Evolutionary conservation across 2,888 invertebrate species (phyloP).

Genomic region (Tipula unca): DNA sequence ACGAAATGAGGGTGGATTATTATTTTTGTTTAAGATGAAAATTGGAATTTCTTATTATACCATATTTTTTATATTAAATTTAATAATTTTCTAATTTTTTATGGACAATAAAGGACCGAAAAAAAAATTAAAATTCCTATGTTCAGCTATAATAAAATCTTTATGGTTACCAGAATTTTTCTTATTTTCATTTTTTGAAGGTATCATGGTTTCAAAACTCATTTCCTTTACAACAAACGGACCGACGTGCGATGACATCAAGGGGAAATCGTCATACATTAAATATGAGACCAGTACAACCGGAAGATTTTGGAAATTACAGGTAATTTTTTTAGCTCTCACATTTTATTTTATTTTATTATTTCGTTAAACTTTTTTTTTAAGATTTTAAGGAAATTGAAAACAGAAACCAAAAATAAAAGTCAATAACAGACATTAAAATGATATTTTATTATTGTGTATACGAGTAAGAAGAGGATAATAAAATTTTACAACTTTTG

Average conservation of each 20-base stretch:
- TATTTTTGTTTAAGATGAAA: not conserved
- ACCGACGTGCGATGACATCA: conserved; percentile 59
- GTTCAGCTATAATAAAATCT: not conserved
- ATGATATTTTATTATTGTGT: not conserved
- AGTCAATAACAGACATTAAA: not conserved
- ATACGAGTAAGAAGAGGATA: not conserved
- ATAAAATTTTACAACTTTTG: not conserved
- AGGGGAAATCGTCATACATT: conserved; percentile 60
- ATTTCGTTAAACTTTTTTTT: not conserved
- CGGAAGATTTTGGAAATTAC: conserved; percentile 63
- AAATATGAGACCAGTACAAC: conserved; percentile 55
- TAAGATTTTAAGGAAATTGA: not conserved
- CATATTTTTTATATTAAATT: not conserved
- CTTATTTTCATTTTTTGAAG: conserved; percentile 36
- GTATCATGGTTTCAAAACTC: conserved; percentile 66
- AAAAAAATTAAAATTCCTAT: not conserved
- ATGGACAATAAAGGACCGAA: not conserved
- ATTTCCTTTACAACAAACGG: conserved; percentile 56
- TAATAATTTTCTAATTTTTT: conserved; percentile 3
- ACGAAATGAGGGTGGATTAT: not conserved
- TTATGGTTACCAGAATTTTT: not conserved
- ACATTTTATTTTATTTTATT: not conserved
- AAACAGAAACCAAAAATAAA: not conserved
- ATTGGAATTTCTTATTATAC: not conserved
- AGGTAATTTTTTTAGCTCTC: conserved; percentile 40